Percentiles rank a stretch among this genome's conserved stretches.
phyloP scores from a whole-genome alignment of 2,113 vertebrate genomes.

The Solenodon paradoxus region DNA sequence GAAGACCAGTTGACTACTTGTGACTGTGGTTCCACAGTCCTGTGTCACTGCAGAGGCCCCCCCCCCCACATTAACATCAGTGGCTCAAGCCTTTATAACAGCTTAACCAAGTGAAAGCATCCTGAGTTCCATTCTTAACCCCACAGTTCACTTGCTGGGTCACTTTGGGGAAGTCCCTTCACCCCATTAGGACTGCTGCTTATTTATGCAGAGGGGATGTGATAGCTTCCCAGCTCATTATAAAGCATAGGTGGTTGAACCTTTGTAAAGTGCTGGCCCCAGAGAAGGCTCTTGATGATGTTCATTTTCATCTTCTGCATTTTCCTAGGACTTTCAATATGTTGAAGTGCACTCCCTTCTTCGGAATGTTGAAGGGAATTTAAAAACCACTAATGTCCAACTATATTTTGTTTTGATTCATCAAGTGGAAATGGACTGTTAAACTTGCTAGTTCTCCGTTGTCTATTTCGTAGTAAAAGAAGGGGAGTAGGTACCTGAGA shows the following conservation, averaged over 20 bases:
- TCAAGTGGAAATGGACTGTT: not conserved
- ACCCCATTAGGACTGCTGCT: not conserved
- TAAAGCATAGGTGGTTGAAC: not conserved
- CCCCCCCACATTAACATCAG: not conserved
- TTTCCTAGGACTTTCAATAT: not conserved
- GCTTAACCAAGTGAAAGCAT: not conserved
- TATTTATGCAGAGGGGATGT: no score
- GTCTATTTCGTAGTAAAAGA: not conserved
- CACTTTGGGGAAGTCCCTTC: not conserved
- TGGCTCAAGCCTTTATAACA: not conserved
- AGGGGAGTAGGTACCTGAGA: not conserved
- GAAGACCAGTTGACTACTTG: not conserved
- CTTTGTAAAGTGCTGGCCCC: not conserved
- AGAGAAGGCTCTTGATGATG: not conserved
- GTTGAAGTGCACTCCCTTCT: not conserved
- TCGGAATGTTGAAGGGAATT: not conserved
- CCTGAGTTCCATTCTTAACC: not conserved
- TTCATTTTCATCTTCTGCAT: not conserved
- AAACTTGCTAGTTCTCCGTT: not conserved
- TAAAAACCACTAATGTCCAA: not conserved
- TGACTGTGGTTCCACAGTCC: not conserved
- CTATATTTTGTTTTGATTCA: not conserved
- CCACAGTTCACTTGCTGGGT: not conserved
- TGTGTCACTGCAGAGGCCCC: fast-evolving
- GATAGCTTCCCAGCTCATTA: not conserved